Base-by-base conservation (phyloP, 2,888 invertebrate species). In the Agrochola lota region DNA sequence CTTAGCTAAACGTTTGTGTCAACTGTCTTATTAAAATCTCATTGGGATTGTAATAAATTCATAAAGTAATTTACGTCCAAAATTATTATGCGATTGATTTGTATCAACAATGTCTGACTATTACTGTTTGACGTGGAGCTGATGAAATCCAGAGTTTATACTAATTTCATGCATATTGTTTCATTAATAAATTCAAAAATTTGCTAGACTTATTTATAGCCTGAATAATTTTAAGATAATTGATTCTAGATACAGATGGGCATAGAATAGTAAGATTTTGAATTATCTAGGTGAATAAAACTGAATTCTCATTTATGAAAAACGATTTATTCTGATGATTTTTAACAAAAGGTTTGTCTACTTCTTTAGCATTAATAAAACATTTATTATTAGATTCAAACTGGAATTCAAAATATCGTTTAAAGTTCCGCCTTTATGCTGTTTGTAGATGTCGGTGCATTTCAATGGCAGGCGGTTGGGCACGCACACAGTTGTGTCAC, bases 401-500 rank as follows among this genome's bases (percentile, higher is more conserved):
- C n/a, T 74, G 17, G 63, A 71, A 68, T 82, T 69, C 35, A 40
- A 62, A 46, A 74, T 55, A 63, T 46, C 74, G 68, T 63, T 71
- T 62, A 40, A 70, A 59, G 40, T 68, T 68, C 55, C 55, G 15
- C 52, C 26, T 35, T 40, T 71, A 55, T 49, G 35, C 30, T 70
- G 68, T 80, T 77, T 62, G 59, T 71, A 69, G 66, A 52, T 71
- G 46, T 62, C 79, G 78, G 87, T 60, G 59, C 40, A 77, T 84
- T 78, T 81, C 74, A 87, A 83, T 81, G 49, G 74, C n/a, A 55
- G 35, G 57, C 43, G 57, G 70, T 67, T 63, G 60, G 68, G 59
- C 70, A 59, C 69, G 69, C 64, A 70, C 71, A 80, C 87, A 88
- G 77, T 81, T 78, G 78, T 81, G 80, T 75, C 81, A 79, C 62